Percentiles rank a stretch among this genome's conserved stretches.
Evolutionary conservation across 2,797 vertebrate genomes (phyloP).

Genomic region (Haliaeetus albicilla): DNA sequence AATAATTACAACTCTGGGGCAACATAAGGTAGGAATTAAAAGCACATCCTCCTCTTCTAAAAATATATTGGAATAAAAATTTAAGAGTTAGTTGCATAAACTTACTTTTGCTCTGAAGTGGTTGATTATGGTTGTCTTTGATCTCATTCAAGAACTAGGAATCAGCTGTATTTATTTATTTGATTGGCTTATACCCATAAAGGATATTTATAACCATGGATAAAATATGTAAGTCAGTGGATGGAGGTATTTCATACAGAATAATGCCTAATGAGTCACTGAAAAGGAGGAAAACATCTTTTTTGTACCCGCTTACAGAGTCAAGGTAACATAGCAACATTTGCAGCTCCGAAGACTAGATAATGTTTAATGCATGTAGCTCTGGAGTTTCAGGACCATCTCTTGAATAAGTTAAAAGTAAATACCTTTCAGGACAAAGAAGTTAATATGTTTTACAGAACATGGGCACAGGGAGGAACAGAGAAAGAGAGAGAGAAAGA

Average conservation of each 20-base stretch:
- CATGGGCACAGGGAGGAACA: background rate
- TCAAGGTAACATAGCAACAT: background rate
- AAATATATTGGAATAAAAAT: background rate
- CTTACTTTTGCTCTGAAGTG: background rate
- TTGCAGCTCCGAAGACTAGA: background rate
- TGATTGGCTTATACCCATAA: background rate
- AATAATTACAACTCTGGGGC: background rate
- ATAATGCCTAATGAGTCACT: background rate
- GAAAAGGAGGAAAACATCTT: background rate
- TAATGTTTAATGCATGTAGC: background rate
- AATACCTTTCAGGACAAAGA: conserved; percentile 14
- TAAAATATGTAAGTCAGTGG: background rate
- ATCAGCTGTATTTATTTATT: background rate
- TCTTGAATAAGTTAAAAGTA: conserved; percentile 15
- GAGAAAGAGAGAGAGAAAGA: background rate
- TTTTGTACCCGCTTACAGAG: background rate
- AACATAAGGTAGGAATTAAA: background rate
- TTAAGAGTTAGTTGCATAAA: background rate
- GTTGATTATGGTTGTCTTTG: background rate
- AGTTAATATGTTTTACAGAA: conserved; percentile 48
- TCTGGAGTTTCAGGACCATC: background rate
- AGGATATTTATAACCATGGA: background rate
- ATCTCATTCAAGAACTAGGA: background rate
- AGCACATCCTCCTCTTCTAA: background rate
- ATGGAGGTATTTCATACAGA: background rate